Conservation (phyloP, 2,113 vertebrate species). For the Anoura caudifer region DNA sequence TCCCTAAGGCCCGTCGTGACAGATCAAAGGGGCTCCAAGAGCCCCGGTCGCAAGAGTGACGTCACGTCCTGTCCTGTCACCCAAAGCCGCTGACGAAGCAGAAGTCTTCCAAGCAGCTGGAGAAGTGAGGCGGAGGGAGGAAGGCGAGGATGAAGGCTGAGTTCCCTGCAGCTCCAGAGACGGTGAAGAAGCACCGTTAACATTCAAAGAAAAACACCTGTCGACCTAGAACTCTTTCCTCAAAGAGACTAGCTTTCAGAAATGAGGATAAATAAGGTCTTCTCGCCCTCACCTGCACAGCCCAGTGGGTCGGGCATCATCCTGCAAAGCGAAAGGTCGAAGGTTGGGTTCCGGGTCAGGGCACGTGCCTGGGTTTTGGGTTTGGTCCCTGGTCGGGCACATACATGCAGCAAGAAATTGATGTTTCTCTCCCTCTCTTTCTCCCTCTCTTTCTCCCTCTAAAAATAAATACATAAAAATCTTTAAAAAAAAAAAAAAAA, state of each 20-base stretch:
- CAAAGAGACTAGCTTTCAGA: background rate
- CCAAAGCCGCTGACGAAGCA: background rate
- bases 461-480: too few species aligned
- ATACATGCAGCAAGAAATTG: too few species aligned
- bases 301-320: too few species aligned
- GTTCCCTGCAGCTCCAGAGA: background rate
- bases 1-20: background rate
- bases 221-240: background rate
- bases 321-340: too few species aligned
- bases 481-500: background rate
- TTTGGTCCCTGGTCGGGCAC: too few species aligned
- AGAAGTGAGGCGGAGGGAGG: background rate
- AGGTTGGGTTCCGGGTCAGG: too few species aligned
- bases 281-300: background rate
- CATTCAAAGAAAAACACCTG: background rate
- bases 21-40: background rate
- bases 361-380: too few species aligned
- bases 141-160: background rate
- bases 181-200: background rate
- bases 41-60: background rate
- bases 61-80: too few species aligned
- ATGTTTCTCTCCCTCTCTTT: too few species aligned
- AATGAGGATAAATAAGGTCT: background rate
- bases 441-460: too few species aligned
- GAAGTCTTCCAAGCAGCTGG: background rate